Conservation (phyloP, 2,797 vertebrate genomes). For the Chaetodon trifasciatus region DNA sequence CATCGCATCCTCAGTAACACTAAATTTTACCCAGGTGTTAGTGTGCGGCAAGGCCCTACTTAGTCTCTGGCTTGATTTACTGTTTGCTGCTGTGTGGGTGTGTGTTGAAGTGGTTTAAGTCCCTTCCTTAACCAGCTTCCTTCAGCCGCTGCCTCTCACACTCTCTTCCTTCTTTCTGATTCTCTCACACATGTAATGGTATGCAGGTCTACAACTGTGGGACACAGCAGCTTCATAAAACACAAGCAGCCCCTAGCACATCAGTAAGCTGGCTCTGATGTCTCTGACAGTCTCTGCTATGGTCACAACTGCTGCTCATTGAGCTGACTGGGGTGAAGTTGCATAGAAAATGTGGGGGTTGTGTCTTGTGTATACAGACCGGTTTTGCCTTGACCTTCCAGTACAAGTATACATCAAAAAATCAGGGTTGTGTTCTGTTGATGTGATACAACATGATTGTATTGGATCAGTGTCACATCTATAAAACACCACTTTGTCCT, state of each 20-base stretch:
- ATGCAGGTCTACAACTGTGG: constrained; percentile 52
- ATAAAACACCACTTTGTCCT: background rate
- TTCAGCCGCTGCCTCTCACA: constrained; percentile 2
- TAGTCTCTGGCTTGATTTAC: background rate
- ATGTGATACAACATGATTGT: background rate
- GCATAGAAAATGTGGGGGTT: background rate
- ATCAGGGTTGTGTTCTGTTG: background rate
- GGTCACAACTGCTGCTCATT: constrained; percentile 32
- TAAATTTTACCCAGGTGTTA: background rate
- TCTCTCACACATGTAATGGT: constrained; percentile 6
- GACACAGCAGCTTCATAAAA: constrained; percentile 25
- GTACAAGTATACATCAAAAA: background rate
- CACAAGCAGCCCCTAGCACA: background rate
- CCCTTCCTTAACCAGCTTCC: constrained; percentile 21
- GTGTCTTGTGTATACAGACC: background rate
- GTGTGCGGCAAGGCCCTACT: background rate
- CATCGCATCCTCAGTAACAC: background rate
- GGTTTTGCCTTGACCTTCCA: background rate
- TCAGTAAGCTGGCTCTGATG: background rate
- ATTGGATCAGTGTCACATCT: background rate
- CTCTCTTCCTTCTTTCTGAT: constrained; percentile 35
- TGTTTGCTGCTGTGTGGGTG: background rate
- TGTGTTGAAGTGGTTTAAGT: constrained; percentile 27
- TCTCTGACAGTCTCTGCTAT: constrained; percentile 24
- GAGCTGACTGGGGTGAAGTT: constrained; percentile 23